A percentile compares a stretch with the other conserved stretches of the same genome.
phyloP scores from a whole-genome alignment of 2,797 vertebrate genomes.

The Danio kyathit region DNA sequence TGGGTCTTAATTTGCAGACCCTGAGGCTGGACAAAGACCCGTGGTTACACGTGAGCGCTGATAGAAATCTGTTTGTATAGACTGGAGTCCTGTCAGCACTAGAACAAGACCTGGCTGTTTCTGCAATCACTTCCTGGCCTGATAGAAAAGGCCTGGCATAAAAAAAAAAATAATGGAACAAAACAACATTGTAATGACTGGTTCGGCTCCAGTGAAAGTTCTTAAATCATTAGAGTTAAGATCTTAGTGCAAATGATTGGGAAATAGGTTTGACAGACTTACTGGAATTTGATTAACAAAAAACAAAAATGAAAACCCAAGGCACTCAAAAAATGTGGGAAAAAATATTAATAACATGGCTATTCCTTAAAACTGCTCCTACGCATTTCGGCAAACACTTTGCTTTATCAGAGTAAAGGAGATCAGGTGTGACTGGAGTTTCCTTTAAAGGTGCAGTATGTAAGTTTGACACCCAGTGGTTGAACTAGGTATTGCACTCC shows the following conservation, averaged over 20 bases:
- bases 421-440: too few species aligned
- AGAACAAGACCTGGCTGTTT: conserved; percentile 9
- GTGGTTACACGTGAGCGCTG: conserved; percentile 1
- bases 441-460: too few species aligned
- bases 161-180: not conserved
- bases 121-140: conserved; percentile 34
- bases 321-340: too few species aligned
- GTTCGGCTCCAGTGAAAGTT: not conserved
- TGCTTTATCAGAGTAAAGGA: too few species aligned
- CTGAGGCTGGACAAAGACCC: conserved; percentile 8
- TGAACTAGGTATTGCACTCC: too few species aligned
- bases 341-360: too few species aligned
- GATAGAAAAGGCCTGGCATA: conserved; percentile 23
- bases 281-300: not conserved
- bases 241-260: not conserved
- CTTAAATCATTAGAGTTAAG: not conserved
- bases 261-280: not conserved
- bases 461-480: too few species aligned
- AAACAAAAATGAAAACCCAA: not conserved
- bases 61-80: conserved; percentile 47
- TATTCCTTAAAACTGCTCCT: too few species aligned
- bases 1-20: conserved; percentile 26
- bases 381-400: too few species aligned
- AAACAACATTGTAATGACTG: not conserved
- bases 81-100: conserved; percentile 15